Base-by-base conservation (phyloP, 2,888 invertebrate genomes). In the Heliconius sara region DNA sequence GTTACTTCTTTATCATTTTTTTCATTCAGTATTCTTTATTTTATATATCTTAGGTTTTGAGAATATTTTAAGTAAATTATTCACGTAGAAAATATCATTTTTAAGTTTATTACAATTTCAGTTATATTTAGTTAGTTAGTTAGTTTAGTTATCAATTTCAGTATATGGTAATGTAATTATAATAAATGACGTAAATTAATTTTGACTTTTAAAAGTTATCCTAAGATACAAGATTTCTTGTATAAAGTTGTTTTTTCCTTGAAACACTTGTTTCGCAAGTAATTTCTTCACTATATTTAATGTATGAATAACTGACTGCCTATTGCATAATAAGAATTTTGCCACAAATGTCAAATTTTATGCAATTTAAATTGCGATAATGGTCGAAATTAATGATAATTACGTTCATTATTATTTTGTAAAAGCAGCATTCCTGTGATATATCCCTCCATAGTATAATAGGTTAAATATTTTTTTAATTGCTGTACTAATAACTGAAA, bases 401-500 rank as follows among this genome's bases (percentile, higher is more conserved):
- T 47, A 75, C 63, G 25, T 27, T 75, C 47, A 75, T 65, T 66
- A 66, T 6, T 25, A 9, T 75, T 13, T 43, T 73, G 73, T 43
- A 66, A 30, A 66, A 75, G 75, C 43, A 43, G 65, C 47, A 75
- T 75, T 75, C 65, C 63, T 66, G 7, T 43, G n/a, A 73, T 10
- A 34, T 73, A 5, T 74, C 43, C 30, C 6, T 65, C 19, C 65
- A 19, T 66, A 4, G n/a, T 3, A 27, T 12, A 12, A 47, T 19
- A 57, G 16, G 72, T 60, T 60, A 60, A 73, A 60, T 73, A n/a
- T 60, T 73, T 73, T 22, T 60, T 73, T 60, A 73, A 73, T 73
- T 39, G 60, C 16, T 4, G 4, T 34, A 16, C 12, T n/a, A 73
- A n/a, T 57, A 34, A 34, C 12, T 57, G 7, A n/a, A 73, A n/a